Percentiles rank a stretch among this genome's conserved stretches.
These are phyloP conservation scores for Clavelina lepadiformis DNA, from an alignment of 23 tunicate species.

Conservation along the genomic window DNA sequence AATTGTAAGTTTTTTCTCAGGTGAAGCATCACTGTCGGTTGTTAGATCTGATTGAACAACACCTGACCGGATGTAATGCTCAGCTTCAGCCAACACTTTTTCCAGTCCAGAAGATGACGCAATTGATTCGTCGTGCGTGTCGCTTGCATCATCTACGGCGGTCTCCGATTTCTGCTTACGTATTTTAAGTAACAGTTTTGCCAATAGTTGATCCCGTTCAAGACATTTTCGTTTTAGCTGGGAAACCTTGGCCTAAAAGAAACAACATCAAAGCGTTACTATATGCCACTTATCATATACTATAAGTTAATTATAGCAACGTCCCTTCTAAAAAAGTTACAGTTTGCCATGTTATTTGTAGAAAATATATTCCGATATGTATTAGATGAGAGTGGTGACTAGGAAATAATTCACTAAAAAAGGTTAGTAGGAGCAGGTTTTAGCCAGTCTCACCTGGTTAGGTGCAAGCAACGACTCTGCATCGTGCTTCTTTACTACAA, in stretches of 20 bases:
- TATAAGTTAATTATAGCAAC: too few relatives aligned
- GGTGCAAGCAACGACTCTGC: slow-evolving; percentile 38
- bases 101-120: slow-evolving; percentile 42
- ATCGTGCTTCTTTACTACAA: slow-evolving; percentile 53
- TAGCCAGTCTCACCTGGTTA: slow-evolving; percentile 35
- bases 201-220: slow-evolving; percentile 61
- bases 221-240: slow-evolving; percentile 61
- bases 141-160: slow-evolving; percentile 7
- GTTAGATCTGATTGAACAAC: too few relatives aligned
- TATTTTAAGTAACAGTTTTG: slow-evolving; percentile 50
- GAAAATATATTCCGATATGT: too few relatives aligned
- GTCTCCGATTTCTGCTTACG: slow-evolving; percentile 18
- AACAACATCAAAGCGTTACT: too few relatives aligned
- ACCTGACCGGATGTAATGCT: slow-evolving; percentile 19
- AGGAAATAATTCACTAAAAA: too few relatives aligned
- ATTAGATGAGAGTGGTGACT: too few relatives aligned
- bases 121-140: slow-evolving; percentile 2
- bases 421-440: too few relatives aligned
- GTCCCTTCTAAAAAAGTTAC: too few relatives aligned
- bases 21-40: too few relatives aligned
- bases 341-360: too few relatives aligned
- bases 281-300: too few relatives aligned
- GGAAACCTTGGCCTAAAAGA: slow-evolving; percentile 50
- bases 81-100: slow-evolving; percentile 42
- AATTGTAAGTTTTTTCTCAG: too few relatives aligned